Percentiles rank a stretch among this genome's conserved stretches.
Conservation (phyloP, 2,888 invertebrate genomes). For the Tiliacea aurago region DNA sequence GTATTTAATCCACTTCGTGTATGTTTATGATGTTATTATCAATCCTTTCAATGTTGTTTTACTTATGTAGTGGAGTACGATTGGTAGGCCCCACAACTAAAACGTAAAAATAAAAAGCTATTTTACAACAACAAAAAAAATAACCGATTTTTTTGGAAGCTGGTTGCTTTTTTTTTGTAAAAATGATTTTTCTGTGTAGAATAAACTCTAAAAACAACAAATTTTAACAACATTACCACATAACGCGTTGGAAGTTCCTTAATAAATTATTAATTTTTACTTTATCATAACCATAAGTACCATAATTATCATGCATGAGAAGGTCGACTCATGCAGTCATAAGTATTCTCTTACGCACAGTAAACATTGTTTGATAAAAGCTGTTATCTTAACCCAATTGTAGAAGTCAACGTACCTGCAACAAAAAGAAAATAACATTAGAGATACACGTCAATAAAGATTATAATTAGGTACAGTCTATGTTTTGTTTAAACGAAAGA, state of each 20-base stretch:
- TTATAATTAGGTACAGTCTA: background rate
- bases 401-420: slow-evolving; percentile 75
- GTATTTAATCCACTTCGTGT: no score
- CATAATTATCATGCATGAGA: slow-evolving; percentile 18
- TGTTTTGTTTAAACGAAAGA: background rate
- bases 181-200: background rate
- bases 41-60: no score
- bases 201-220: background rate
- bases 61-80: no score
- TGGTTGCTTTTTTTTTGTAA: no score
- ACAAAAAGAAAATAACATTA: slow-evolving; percentile 65
- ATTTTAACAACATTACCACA: background rate
- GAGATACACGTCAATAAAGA: background rate
- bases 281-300: no score
- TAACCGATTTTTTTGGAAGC: no score
- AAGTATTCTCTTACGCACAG: slow-evolving; percentile 9
- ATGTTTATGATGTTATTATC: no score
- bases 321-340: slow-evolving; percentile 8
- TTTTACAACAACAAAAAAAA: no score
- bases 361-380: slow-evolving; percentile 39
- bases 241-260: background rate
- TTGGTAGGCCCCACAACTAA: no score
- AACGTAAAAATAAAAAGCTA: no score
- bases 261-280: no score
- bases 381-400: slow-evolving; percentile 63